Evolutionary conservation across 2,888 invertebrate species (phyloP).

Genomic region (Calephelis perditalis): DNA sequence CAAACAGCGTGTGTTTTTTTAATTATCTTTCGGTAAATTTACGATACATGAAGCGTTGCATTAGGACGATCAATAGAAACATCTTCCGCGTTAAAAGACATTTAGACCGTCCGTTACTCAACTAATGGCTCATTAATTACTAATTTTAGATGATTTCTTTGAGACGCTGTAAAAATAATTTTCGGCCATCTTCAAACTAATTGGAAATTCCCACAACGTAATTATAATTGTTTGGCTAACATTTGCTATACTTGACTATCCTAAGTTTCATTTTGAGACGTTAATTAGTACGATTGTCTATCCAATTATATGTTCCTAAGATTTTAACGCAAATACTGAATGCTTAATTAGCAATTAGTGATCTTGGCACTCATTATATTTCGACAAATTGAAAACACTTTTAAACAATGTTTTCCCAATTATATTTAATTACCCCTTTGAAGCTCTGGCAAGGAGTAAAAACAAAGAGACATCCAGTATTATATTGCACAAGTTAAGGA

Average conservation of each 20-base stretch:
- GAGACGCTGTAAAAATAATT: conserved; percentile 9
- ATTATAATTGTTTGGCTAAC: neutral
- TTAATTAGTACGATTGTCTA: neutral
- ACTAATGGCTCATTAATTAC: conserved; percentile 30
- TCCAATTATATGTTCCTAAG: neutral
- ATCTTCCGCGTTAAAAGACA: conserved; percentile 18
- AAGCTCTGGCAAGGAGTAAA: neutral
- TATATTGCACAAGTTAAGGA: neutral
- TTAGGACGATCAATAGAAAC: conserved; percentile 19
- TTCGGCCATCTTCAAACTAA: conserved; percentile 9
- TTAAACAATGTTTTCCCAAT: conserved; percentile 1
- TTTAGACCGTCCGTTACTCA: conserved; percentile 24
- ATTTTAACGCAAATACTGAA: neutral
- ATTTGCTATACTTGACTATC: neutral
- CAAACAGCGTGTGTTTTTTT: conserved; percentile 25
- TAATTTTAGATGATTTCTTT: conserved; percentile 28
- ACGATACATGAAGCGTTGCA: conserved; percentile 23
- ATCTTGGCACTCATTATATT: conserved; percentile 6
- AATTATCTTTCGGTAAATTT: conserved; percentile 27
- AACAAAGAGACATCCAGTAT: neutral
- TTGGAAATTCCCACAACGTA: neutral
- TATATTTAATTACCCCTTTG: conserved; percentile 11
- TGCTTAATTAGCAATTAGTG: conserved; percentile 4
- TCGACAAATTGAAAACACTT: conserved; percentile 12
- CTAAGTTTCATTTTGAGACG: neutral